A percentile compares a stretch with the other conserved stretches of the same genome.
Evolutionary conservation across 2,888 invertebrate genomes (phyloP).

Genomic region (Panopea generosa): DNA sequence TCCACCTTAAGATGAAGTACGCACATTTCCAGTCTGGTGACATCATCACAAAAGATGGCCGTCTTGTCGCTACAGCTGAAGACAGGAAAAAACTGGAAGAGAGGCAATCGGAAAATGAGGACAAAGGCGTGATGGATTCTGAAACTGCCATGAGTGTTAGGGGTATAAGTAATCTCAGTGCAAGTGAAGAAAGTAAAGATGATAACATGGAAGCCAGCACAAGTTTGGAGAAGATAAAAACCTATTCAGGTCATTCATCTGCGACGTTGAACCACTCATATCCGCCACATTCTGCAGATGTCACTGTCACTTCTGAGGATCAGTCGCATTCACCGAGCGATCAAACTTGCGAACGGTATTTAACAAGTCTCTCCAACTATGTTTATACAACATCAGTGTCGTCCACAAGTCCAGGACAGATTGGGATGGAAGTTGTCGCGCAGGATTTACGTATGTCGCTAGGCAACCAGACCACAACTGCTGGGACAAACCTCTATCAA

Average conservation of each 20-base stretch:
- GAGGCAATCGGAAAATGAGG: neutral
- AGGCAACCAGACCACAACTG: neutral
- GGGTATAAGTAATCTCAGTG: neutral
- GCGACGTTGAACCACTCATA: no score
- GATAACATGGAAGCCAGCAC: neutral
- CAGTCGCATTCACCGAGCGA: neutral
- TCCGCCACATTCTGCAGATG: no score
- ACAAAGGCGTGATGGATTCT: neutral
- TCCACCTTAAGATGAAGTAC: constrained; percentile 60
- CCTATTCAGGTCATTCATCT: no score
- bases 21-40: constrained; percentile 59
- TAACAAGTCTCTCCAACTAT: constrained; percentile 31
- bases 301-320: no score
- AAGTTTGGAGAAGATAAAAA: no score
- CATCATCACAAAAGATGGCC: constrained; percentile 59
- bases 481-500: neutral
- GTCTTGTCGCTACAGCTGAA: constrained; percentile 42
- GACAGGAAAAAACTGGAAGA: constrained; percentile 41
- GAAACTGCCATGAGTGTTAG: neutral
- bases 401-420: neutral
- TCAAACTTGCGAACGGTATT: constrained; percentile 3
- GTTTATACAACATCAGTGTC: constrained; percentile 22
- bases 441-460: neutral
- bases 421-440: neutral
- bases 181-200: neutral